Base-by-base conservation (phyloP, 2,888 invertebrate genomes). In the Drosophila stalkeri region DNA sequence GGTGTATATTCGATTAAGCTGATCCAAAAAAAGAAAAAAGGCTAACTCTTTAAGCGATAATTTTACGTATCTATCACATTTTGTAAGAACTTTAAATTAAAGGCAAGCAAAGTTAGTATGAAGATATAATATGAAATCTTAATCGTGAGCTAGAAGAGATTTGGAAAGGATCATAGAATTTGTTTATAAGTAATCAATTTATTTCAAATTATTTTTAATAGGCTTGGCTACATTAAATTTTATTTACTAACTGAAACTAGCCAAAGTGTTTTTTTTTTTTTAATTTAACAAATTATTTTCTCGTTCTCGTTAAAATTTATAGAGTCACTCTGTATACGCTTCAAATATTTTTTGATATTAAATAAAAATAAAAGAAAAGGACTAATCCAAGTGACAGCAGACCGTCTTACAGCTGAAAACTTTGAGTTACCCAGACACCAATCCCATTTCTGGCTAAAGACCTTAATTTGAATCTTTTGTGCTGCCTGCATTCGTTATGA, bases 401-500 rank as follows among this genome's bases (percentile, higher is more conserved):
- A 12, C 31, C 18, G 18, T 4, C 11, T 9, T 7, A 3, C 18
- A 41, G 39, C 46, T 16, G 16, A 5, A 14, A 20, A n/a, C 20
- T n/a, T 31, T n/a, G 2, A n/a, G 2, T 37, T 37, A 20, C 16
- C 33, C 27, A 33, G 5, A 52, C 7, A 11, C 31, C 20, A 44
- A 54, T 37, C n/a, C 27, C 14, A 18, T n/a, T 31, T n/a, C 14
- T 16, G 16, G 16, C 43, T 43, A 64, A 64, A 46, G 70, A 81
- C 37, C 51, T 52, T 68, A 65, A 77, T 64, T 51, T 65, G 23
- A 27, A 64, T 57, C 23, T 55, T 49, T 59, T 73, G 37, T 51
- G 47, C 16, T 44, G 47, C n/a, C 33, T 63, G 64, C 54, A 64
- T 74, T 80, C 81, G 66, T 77, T 81, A 88, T 80, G 78, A 86